Percentiles rank a stretch among this genome's conserved stretches.
Conservation (phyloP, 1,140 invertebrate species). For the Carposina sasakii region DNA sequence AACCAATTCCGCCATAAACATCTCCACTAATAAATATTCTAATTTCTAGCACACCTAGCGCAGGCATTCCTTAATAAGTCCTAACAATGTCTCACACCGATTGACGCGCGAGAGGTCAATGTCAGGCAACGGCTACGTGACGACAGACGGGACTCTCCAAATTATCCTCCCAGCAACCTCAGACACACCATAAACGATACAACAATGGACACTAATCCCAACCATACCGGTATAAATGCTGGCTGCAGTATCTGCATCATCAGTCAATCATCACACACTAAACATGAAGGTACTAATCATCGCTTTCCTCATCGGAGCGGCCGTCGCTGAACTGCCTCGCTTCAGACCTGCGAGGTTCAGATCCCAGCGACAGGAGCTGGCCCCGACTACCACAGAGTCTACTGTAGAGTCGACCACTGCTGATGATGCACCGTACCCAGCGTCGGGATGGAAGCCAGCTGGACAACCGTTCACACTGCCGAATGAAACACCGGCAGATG, state of each 20-base stretch:
- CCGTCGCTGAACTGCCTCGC: slow-evolving; percentile 53
- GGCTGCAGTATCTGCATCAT: slow-evolving; percentile 17
- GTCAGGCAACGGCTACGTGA: slow-evolving; percentile 32
- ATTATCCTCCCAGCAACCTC: slow-evolving; percentile 25
- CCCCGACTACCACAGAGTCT: slow-evolving; percentile 48
- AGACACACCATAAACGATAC: slow-evolving; percentile 48
- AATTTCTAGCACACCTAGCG: too few relatives aligned
- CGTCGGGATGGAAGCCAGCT: slow-evolving; percentile 62
- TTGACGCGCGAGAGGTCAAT: slow-evolving; percentile 51
- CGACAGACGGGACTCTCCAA: slow-evolving; percentile 18
- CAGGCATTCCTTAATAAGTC: too few relatives aligned
- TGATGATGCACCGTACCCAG: slow-evolving; percentile 37
- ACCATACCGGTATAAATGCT: slow-evolving; percentile 45
- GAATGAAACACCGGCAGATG: slow-evolving; percentile 25
- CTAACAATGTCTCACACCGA: too few relatives aligned
- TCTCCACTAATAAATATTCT: too few relatives aligned
- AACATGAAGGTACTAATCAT: slow-evolving; percentile 49
- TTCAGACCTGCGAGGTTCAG: slow-evolving; percentile 58
- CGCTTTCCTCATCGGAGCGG: slow-evolving; percentile 29
- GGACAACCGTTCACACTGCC: slow-evolving; percentile 54
- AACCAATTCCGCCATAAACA: too few relatives aligned
- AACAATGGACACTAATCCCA: slow-evolving; percentile 57
- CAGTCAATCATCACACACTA: slow-evolving; percentile 28
- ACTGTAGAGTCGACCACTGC: slow-evolving; percentile 39
- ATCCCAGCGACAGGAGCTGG: slow-evolving; percentile 49